Evolutionary conservation across 2,113 vertebrate genomes (phyloP).

Genomic region (Calyptommatus sinebrachiatus): DNA sequence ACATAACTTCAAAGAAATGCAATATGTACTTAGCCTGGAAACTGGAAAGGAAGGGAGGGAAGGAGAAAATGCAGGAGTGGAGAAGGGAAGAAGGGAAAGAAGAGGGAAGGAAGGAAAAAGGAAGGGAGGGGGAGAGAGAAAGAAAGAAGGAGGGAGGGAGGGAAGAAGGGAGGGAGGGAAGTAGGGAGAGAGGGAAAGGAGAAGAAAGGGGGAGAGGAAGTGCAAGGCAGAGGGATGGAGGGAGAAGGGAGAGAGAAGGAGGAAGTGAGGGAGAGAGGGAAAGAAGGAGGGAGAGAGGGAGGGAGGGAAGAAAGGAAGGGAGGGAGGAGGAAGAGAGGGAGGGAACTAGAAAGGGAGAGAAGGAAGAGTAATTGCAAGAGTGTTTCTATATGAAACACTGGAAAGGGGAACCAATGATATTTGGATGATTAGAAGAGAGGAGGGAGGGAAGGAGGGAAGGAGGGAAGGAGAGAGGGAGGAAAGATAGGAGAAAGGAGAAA

Average conservation of each 20-base stretch:
- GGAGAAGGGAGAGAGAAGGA: neutral
- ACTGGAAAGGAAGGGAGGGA: neutral
- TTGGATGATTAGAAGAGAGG: neutral
- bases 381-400: too few species aligned
- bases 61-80: too few species aligned
- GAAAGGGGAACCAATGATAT: too few species aligned
- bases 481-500: neutral
- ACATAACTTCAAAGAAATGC: rapidly evolving
- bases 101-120: neutral
- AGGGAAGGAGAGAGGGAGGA: too few species aligned
- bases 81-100: neutral
- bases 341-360: too few species aligned
- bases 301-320: neutral
- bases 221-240: too few species aligned
- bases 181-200: neutral
- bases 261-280: neutral
- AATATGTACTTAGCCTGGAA: neutral
- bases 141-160: too few species aligned
- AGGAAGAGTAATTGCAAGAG: too few species aligned
- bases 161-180: too few species aligned
- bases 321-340: neutral
- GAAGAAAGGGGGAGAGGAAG: neutral
- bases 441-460: neutral
- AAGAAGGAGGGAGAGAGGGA: too few species aligned
- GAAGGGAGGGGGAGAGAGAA: too few species aligned